phyloP scores from a whole-genome alignment of 2,888 invertebrate species.

The Ectobius pallidus region DNA sequence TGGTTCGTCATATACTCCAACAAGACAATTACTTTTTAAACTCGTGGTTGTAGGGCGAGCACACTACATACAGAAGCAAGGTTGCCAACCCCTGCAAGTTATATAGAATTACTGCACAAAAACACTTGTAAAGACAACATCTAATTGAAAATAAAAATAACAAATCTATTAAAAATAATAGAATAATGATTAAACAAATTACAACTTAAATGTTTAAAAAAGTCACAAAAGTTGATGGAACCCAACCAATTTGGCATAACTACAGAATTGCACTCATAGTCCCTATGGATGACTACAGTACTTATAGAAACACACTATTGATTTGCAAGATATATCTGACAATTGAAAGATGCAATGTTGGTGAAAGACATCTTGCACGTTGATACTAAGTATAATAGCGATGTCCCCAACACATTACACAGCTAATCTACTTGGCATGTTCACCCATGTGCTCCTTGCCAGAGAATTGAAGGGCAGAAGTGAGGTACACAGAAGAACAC shows the following conservation, averaged over 20 bases:
- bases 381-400: neutral
- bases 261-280: conserved; percentile 17
- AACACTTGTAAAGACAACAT: conserved; percentile 32
- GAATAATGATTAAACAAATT: too few relatives aligned
- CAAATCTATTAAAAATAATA: conserved; percentile 16
- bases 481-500: conserved; percentile 12
- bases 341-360: too few relatives aligned
- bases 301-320: conserved; percentile 8
- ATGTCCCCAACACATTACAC: neutral
- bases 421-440: neutral
- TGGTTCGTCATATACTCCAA: neutral
- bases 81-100: conserved; percentile 33
- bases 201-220: conserved; percentile 18
- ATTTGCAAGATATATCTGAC: too few relatives aligned
- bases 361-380: too few relatives aligned
- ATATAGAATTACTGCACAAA: conserved; percentile 33
- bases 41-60: conserved; percentile 19
- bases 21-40: conserved; percentile 23
- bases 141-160: conserved; percentile 21
- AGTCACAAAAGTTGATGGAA: conserved; percentile 13
- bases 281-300: conserved; percentile 7
- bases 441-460: conserved; percentile 7
- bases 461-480: conserved; percentile 11
- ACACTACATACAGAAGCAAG: conserved; percentile 31
- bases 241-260: conserved; percentile 17